phyloP scores from a whole-genome alignment of 2,888 invertebrate species.

The Drosophila maculinotata region DNA sequence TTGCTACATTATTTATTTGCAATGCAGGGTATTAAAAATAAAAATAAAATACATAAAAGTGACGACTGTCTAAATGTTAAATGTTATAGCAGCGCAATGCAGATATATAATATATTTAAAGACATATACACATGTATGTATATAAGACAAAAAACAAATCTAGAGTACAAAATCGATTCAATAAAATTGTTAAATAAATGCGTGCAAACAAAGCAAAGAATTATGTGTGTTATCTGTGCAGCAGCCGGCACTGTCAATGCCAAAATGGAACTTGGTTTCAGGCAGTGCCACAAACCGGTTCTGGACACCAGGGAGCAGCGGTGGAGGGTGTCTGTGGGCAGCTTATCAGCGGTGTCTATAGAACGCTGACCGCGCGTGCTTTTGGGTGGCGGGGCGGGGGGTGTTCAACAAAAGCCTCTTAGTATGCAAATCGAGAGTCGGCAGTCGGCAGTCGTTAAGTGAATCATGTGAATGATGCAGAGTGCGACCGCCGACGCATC shows the following conservation, averaged over 20 bases:
- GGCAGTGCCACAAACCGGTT: conserved; percentile 43
- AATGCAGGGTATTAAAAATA: conserved; percentile 16
- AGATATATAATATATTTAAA: conserved; percentile 30
- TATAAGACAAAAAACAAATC: conserved; percentile 9
- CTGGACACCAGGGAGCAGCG: neutral
- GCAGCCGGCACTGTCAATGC: conserved; percentile 31
- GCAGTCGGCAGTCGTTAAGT: conserved; percentile 54
- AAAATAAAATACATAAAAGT: conserved; percentile 10
- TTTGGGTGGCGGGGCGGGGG: conserved; percentile 1
- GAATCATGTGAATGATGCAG: conserved; percentile 61
- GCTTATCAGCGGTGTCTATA: conserved; percentile 43
- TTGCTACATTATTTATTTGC: too few species aligned
- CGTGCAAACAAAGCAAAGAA: conserved; percentile 54
- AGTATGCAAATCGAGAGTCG: conserved; percentile 73
- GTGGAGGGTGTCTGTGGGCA: conserved; percentile 1
- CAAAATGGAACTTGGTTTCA: conserved; percentile 27
- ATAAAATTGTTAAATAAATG: conserved; percentile 54
- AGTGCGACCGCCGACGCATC: conserved; percentile 45
- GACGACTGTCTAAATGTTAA: conserved; percentile 51
- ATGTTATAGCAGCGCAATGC: conserved; percentile 58
- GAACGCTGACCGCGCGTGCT: conserved; percentile 39
- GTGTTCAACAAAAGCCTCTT: conserved; percentile 66
- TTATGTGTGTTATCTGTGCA: conserved; percentile 54
- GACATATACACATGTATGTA: conserved; percentile 9
- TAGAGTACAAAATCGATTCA: conserved; percentile 4